A percentile compares a stretch with the other conserved stretches of the same genome.
These are phyloP conservation scores for Leistus spinibarbis DNA, from an alignment of 2,888 invertebrate genomes.

Conservation along the genomic window DNA sequence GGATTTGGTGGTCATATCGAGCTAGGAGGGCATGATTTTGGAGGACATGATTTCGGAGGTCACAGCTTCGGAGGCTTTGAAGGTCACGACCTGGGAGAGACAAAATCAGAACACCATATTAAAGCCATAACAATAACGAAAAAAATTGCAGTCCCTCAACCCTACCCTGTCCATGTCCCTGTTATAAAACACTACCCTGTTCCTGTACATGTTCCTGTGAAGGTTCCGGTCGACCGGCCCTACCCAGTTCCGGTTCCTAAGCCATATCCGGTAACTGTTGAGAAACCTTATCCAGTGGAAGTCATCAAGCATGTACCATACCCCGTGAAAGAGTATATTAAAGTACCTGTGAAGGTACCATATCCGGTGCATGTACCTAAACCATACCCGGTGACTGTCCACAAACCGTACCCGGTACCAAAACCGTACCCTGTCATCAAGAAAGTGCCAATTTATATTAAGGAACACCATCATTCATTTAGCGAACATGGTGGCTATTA, in stretches of 20 bases:
- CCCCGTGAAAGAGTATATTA: constrained; percentile 59
- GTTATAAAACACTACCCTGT: constrained; percentile 61
- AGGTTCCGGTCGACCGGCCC: constrained; percentile 54
- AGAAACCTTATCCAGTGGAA: constrained; percentile 58
- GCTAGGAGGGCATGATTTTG: constrained; percentile 1
- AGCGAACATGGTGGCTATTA: constrained; percentile 25
- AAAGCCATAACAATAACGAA: constrained; percentile 48
- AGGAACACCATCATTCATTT: constrained; percentile 46
- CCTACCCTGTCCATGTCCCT: constrained; percentile 61
- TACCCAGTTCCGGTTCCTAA: constrained; percentile 64
- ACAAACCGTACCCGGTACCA: constrained; percentile 62
- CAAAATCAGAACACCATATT: constrained; percentile 44
- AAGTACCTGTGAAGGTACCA: constrained; percentile 62
- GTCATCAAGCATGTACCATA: constrained; percentile 54
- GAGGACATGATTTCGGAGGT: constrained; percentile 14
- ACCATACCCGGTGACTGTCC: constrained; percentile 62
- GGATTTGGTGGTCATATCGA: neutral
- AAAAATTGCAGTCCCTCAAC: constrained; percentile 42
- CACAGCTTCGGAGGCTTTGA: constrained; percentile 38
- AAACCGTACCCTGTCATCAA: constrained; percentile 66
- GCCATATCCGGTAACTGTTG: constrained; percentile 65
- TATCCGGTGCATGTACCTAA: constrained; percentile 57
- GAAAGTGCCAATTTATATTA: constrained; percentile 56
- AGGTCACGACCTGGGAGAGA: constrained; percentile 16
- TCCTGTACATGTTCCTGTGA: constrained; percentile 58